Base-by-base conservation (phyloP, 2,797 vertebrate genomes). In the Cirrhinus molitorella region DNA sequence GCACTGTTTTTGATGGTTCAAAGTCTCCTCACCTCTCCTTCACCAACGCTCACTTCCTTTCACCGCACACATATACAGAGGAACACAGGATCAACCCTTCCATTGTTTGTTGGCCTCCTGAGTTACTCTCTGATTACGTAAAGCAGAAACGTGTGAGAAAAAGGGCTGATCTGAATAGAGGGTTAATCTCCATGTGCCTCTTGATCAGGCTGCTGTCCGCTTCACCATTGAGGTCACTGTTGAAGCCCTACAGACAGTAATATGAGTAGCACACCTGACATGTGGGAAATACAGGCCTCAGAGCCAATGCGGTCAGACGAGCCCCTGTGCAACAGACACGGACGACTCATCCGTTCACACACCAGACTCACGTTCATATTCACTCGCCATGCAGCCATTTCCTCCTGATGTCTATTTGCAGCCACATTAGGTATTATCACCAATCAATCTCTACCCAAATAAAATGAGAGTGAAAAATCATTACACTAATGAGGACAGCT, bases 371-470 rank as follows among this genome's bases (percentile, higher is more conserved):
- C 63, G 66, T 82, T 82, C 49, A 45, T 73, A 57, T 37, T 66
- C 21, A 55, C 47, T 79, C 68, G 25, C 72, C 72, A 61, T 79
- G 83, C 81, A 79, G 80, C 72, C 66, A 86, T 70, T 84, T 85
- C 83, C 85, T 78, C 75, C 61, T 71, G 63, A 63, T 76, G 31
- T 40, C 53, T 65, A 83, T 51, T 83, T 40, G 80, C 51, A 85
- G 80, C 45, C 61, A 59, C 75, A 85, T 88, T 87, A 85, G 6
- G 37, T 65, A 31, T 71, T 86, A 89, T 86, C 87, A 84, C 78
- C 65, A 78, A 89, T 87, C 85, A 80, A 87, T 89, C 83, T 87
- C 80, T 25, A 12, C 72, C 71, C 53, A 90, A 90, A 86, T 85
- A 84, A 87, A 90, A 87, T 84, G 71, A 81, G 79, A 70, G 8